A percentile compares a stretch with the other conserved stretches of the same genome.
These are phyloP conservation scores for Hololepta plana DNA, from an alignment of 2,888 invertebrate species.

Conservation along the genomic window DNA sequence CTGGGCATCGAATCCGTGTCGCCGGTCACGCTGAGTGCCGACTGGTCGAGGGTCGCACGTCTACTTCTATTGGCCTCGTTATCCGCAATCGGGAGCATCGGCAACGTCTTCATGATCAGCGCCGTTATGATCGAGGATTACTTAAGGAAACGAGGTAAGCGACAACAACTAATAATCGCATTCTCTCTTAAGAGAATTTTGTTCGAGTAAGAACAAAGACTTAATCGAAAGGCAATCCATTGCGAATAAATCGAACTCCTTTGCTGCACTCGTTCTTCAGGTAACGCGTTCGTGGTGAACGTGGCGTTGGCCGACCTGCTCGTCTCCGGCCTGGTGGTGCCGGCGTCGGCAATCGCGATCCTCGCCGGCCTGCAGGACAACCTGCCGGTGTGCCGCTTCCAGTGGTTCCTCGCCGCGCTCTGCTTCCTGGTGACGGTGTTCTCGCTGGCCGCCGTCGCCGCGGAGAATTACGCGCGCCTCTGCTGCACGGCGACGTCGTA, in stretches of 20 bases:
- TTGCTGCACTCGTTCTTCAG: conserved; percentile 22
- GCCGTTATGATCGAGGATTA: conserved; percentile 55
- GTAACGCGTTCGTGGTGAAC: conserved; percentile 50
- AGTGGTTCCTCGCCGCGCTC: conserved; percentile 46
- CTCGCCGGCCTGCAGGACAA: conserved; percentile 42
- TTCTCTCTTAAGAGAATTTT: too few relatives aligned
- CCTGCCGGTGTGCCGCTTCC: conserved; percentile 39
- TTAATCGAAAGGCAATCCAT: too few relatives aligned
- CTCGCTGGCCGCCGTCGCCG: conserved; percentile 42
- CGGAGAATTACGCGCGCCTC: conserved; percentile 46
- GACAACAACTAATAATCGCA: too few relatives aligned
- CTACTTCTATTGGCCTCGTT: conserved; percentile 44
- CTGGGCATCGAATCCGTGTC: conserved; percentile 29
- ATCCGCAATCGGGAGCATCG: conserved; percentile 48
- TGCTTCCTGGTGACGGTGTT: conserved; percentile 47
- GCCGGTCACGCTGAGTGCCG: conserved; percentile 43
- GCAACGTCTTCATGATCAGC: conserved; percentile 60
- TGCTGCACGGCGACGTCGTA: conserved; percentile 36
- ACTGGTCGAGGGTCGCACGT: conserved; percentile 50
- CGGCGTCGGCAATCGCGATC: conserved; percentile 48
- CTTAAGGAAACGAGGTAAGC: conserved; percentile 45
- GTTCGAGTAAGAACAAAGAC: too few relatives aligned
- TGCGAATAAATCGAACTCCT: too few relatives aligned
- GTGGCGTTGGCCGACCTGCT: conserved; percentile 54
- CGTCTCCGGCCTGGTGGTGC: conserved; percentile 49